Evolutionary conservation across 35 echinoderm and acorn worm species (phyloP), one percentile per base, ranked within the genome.

Genomic region (Strongylocentrotus purpuratus): DNA sequence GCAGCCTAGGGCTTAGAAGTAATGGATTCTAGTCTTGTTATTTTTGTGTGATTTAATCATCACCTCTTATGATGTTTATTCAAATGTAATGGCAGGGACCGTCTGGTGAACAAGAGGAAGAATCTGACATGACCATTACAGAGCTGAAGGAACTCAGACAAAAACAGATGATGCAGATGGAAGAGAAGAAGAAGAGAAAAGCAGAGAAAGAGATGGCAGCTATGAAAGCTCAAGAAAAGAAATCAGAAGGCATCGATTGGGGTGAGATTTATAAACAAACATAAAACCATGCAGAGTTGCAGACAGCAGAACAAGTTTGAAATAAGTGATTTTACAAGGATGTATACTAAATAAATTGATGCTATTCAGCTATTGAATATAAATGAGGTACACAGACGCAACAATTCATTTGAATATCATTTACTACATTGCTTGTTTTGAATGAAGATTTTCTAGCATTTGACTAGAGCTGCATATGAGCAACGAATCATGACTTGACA

Each of bases 71-170:
- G 28, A 78, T 78, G 5, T 28, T 18, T 5, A 25, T 70, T 70
- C 17, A 4, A 70, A 2, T 28, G 17, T 78, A 55, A 41, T 41
- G 14, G 4, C 10, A 98, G 97, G 97, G 97, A 15, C 97, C 97
- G 50, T 9, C 94, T 61, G 94, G 94, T 92, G 96, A 97, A 33
- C 85, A 97, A 78, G 95, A 97, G 31, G 90, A 86, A 91, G 95
- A 94, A 52, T 96, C 94, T 31, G 95, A 96, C 14, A 70, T 96
- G 86, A 96, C 88, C 91, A 88, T 97, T 13, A 96, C 88, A 85
- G 95, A 99, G 47, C 78, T 99, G 78, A 97, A 97, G 96, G 96
- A 97, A 59, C 78, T 97, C 85, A 95, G 96, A 95, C 86, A 95
- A 91, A 96, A 96, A 89, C 96, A 97, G 50, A 86, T 97, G 85